These are phyloP conservation scores for Axinella damicornis DNA, from an alignment of 37 sponge, comb jelly and placozoan genomes.

Conservation along the genomic window DNA sequence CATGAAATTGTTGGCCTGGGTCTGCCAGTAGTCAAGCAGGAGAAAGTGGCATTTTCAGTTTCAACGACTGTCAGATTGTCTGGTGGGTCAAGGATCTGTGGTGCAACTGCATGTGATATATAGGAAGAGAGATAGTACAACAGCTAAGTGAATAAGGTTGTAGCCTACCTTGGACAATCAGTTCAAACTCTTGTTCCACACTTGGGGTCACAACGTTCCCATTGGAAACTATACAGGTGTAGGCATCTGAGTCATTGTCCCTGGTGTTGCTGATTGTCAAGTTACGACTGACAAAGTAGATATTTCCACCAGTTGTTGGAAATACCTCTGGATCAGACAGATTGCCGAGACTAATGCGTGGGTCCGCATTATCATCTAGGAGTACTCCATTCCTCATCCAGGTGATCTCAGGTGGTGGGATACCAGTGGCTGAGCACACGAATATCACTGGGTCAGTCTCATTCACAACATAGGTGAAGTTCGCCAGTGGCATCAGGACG, in stretches of 20 bases:
- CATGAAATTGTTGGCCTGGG: slow-evolving; percentile 71
- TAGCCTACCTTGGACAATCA: not conserved
- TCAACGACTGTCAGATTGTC: not conserved
- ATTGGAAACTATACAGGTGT: slow-evolving; percentile 61
- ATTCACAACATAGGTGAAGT: slow-evolving; percentile 1
- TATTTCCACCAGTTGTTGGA: not conserved
- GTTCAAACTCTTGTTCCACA: not conserved
- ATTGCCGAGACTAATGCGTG: not conserved
- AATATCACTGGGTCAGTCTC: slow-evolving; percentile 36
- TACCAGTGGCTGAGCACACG: slow-evolving; percentile 65
- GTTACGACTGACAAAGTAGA: not conserved
- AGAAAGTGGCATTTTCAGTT: slow-evolving; percentile 1
- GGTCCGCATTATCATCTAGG: not conserved
- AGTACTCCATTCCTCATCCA: slow-evolving; percentile 18
- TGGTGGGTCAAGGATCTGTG: slow-evolving; percentile 10
- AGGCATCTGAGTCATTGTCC: slow-evolving; percentile 54
- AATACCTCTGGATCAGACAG: not conserved
- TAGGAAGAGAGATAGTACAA: no score
- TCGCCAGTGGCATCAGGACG: not conserved
- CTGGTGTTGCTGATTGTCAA: slow-evolving; percentile 1
- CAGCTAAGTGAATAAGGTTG: no score
- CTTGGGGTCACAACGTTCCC: not conserved
- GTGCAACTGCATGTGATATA: no score
- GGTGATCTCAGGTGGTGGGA: slow-evolving; percentile 67
- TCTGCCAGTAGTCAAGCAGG: slow-evolving; percentile 44